phyloP scores from a whole-genome alignment of 2,113 vertebrate genomes.

The Calidris pygmaea region DNA sequence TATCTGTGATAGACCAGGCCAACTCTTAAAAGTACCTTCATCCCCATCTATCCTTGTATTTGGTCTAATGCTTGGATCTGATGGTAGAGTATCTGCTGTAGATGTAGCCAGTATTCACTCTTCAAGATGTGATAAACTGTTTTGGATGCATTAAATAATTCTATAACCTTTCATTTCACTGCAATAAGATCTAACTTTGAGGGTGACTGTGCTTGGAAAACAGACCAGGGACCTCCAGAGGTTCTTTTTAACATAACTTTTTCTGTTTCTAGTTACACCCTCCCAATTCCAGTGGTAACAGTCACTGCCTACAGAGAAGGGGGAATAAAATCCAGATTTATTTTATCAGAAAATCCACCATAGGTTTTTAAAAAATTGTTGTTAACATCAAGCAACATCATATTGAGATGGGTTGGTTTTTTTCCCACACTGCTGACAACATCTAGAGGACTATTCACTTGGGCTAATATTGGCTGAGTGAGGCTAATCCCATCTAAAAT shows the following conservation, averaged over 20 bases:
- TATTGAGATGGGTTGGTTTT: background rate
- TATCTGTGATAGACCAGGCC: background rate
- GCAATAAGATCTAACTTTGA: background rate
- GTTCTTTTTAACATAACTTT: background rate
- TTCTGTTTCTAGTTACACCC: background rate
- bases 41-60: background rate
- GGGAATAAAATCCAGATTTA: background rate
- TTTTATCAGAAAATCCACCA: background rate
- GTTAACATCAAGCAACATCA: background rate
- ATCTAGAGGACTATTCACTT: background rate
- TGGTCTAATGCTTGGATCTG: background rate
- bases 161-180: background rate
- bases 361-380: background rate
- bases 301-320: background rate
- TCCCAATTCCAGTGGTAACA: background rate
- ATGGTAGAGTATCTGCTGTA: background rate
- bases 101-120: background rate
- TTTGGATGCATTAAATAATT: background rate
- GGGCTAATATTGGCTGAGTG: background rate
- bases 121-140: background rate
- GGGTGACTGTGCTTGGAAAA: background rate
- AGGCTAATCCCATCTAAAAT: slow-evolving; percentile 41
- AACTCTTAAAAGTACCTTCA: background rate
- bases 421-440: background rate
- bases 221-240: background rate